phyloP scores from a whole-genome alignment of 2,113 vertebrate species.

The Saguinus imperator region DNA sequence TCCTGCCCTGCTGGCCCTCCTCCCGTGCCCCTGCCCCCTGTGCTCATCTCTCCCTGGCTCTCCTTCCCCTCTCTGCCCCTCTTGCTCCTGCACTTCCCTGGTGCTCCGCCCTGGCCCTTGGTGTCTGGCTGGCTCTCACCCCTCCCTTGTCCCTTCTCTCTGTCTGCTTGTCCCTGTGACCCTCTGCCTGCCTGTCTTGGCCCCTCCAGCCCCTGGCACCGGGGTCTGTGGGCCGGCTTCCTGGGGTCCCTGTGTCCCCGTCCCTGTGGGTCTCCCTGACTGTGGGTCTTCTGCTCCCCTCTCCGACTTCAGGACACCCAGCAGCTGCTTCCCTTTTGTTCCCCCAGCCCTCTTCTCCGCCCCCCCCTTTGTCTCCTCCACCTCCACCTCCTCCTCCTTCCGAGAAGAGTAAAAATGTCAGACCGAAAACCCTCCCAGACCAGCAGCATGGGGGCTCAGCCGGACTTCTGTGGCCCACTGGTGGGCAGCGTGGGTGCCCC shows the following conservation, averaged over 20 bases:
- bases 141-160: background rate
- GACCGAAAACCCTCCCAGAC: slow-evolving; percentile 73
- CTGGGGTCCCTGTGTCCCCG: background rate
- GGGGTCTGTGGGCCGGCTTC: background rate
- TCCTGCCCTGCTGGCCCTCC: background rate
- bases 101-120: background rate
- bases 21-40: background rate
- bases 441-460: slow-evolving; percentile 52
- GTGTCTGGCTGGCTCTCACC: background rate
- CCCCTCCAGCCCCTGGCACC: slow-evolving; percentile 38
- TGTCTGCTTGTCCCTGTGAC: background rate
- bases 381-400: slow-evolving; percentile 80
- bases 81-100: too few species aligned
- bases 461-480: background rate
- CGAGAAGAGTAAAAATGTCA: slow-evolving; percentile 87
- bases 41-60: background rate
- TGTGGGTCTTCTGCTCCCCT: slow-evolving; percentile 54
- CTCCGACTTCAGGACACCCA: slow-evolving; percentile 70
- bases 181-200: background rate
- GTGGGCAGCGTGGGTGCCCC: slow-evolving; percentile 27
- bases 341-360: slow-evolving; percentile 71
- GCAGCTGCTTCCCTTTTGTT: slow-evolving; percentile 83
- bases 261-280: background rate
- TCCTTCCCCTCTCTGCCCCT: background rate
- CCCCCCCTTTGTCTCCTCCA: slow-evolving; percentile 77